These are phyloP conservation scores for Setipinna tenuifilis DNA, from an alignment of 2,797 vertebrate species.

Conservation along the genomic window DNA sequence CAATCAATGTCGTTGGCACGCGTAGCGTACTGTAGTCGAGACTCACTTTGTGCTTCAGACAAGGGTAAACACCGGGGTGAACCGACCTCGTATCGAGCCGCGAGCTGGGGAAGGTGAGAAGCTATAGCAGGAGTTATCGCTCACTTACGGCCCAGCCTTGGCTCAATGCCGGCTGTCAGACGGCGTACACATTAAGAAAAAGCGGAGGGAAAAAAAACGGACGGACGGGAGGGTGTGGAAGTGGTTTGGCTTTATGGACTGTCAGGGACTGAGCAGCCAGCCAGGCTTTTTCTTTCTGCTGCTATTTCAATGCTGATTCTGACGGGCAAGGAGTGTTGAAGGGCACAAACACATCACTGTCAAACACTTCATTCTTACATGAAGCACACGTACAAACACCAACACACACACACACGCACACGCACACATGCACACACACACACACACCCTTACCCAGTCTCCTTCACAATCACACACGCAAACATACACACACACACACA, in stretches of 20 bases:
- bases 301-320: neutral
- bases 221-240: neutral
- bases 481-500: neutral
- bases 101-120: neutral
- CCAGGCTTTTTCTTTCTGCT: neutral
- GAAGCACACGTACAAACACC: constrained; percentile 14
- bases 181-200: neutral
- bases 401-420: neutral
- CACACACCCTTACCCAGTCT: neutral
- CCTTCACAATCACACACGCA: neutral
- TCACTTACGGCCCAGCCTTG: neutral
- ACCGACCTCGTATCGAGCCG: neutral
- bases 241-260: neutral
- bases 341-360: constrained; percentile 36
- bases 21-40: neutral
- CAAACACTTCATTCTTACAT: constrained; percentile 53
- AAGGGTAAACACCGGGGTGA: neutral
- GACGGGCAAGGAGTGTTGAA: constrained; percentile 17
- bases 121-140: neutral
- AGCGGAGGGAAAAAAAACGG: too few relatives aligned
- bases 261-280: neutral
- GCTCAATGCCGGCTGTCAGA: neutral
- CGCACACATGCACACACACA: neutral
- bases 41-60: neutral
- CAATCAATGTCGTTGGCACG: constrained; percentile 11